Conservation (phyloP, 2,888 invertebrate species). For the Melanchra persicariae region DNA sequence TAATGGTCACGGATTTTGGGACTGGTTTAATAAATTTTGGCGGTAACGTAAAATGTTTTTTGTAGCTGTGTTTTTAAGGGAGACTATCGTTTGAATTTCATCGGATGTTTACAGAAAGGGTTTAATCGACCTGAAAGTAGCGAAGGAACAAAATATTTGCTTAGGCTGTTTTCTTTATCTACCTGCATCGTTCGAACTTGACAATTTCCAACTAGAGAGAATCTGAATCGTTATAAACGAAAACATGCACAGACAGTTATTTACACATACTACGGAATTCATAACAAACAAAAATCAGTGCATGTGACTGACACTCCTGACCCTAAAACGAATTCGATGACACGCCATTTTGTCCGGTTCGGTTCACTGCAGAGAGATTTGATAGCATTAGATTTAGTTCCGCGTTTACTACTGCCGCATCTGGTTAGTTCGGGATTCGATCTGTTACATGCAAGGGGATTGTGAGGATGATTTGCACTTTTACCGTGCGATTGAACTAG, state of each 20-base stretch:
- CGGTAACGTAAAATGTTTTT: constrained; percentile 33
- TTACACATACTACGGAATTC: background rate
- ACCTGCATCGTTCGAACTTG: background rate
- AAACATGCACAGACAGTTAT: background rate
- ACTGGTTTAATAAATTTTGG: constrained; percentile 46
- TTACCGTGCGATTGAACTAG: background rate
- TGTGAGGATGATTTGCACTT: constrained; percentile 10
- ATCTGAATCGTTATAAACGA: background rate
- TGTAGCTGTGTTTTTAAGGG: constrained; percentile 9
- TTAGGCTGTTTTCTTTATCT: background rate
- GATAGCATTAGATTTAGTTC: constrained; percentile 39
- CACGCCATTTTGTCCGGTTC: constrained; percentile 51
- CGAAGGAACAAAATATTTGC: constrained; percentile 1
- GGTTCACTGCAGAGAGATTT: constrained; percentile 56
- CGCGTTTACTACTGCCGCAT: constrained; percentile 27
- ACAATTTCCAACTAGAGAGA: background rate
- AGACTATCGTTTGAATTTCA: constrained; percentile 18
- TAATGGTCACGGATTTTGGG: constrained; percentile 58
- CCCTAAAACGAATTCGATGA: constrained; percentile 62
- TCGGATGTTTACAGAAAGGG: constrained; percentile 18
- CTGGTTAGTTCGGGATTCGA: constrained; percentile 26
- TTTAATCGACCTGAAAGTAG: constrained; percentile 18
- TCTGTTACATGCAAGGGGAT: background rate
- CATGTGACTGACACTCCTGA: constrained; percentile 33
- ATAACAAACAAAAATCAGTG: constrained; percentile 46